Conservation (phyloP, 2,888 invertebrate genomes). For the Mesorhabditis sp. region DNA sequence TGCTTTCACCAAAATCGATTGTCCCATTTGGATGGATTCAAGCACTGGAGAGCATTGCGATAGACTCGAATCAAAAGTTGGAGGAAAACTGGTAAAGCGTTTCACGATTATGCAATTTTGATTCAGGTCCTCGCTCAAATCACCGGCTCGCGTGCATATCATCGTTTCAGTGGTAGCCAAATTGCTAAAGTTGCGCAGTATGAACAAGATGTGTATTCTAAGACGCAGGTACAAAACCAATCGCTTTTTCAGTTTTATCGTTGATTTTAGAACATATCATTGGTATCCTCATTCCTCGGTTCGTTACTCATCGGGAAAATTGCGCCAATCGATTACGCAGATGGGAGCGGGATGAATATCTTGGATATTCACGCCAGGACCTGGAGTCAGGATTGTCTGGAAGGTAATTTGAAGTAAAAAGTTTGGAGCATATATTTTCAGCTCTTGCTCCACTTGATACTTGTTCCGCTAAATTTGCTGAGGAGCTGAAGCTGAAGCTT, state of each 20-base stretch:
- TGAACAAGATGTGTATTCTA: conserved; percentile 70
- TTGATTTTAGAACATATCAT: conserved; percentile 74
- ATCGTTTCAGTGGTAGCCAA: conserved; percentile 87
- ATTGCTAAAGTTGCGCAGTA: conserved; percentile 81
- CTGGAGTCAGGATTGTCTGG: conserved; percentile 23
- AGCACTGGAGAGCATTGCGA: conserved; percentile 75
- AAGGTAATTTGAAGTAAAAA: conserved; percentile 58
- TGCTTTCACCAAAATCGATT: conserved; percentile 74
- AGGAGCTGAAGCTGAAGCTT: conserved; percentile 72
- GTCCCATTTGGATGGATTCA: conserved; percentile 95
- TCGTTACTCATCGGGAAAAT: conserved; percentile 81
- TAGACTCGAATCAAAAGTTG: conserved; percentile 76
- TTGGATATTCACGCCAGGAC: conserved; percentile 70
- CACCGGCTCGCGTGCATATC: conserved; percentile 82
- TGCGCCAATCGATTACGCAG: conserved; percentile 84
- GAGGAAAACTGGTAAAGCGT: conserved; percentile 70
- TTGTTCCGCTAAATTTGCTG: conserved; percentile 64
- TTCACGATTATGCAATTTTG: background rate
- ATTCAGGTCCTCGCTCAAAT: conserved; percentile 33
- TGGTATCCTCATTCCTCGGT: conserved; percentile 87
- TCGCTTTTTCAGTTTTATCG: no score
- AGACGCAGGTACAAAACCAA: conserved; percentile 67
- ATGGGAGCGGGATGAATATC: conserved; percentile 94
- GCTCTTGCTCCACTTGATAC: background rate
- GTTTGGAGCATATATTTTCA: background rate